Base-by-base conservation (phyloP, 2,888 invertebrate genomes). In the Xylophagus ater region DNA sequence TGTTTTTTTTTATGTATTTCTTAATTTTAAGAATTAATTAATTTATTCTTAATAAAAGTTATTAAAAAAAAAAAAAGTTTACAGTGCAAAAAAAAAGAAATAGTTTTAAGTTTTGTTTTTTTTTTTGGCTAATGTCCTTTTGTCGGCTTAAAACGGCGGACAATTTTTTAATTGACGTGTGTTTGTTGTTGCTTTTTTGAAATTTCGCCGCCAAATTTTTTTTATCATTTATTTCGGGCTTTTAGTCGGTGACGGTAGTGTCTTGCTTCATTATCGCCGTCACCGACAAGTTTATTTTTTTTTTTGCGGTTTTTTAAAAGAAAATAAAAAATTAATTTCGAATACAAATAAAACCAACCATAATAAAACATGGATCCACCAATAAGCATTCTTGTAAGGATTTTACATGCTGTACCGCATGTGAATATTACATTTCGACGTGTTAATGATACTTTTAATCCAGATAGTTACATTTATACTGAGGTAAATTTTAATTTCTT, bases 381-480 rank as follows among this genome's bases (percentile, higher is more conserved):
- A 69, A 81, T n/a, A n/a, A n/a, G 86, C 67, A 76, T 78, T 61
- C 75, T 90, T 65, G 85, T 88, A 62, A 74, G 78, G 67, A 76
- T 87, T 70, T 80, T 92, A 67, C 90, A 92, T 69, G 73, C 78
- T 58, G 73, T 92, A 69, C 92, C 92, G 52, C 92, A 92, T 70
- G 74, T 90, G 66, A 89, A 92, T 68, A 84, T 89, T 59, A 81
- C 84, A 55, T 78, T 90, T 60, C 83, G 85, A 60, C 74, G 77
- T 56, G 87, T 90, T 68, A 89, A 92, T 70, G 83, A 81, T 62
- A 87, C 88, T 51, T 93, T 93, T 69, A 82, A 87, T 63, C 89
- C 88, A 43, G 77, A 82, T 58, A 87, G 86, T 56, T 81, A 84
- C 55, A 76, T 85, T 56, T 93, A 93, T 69, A 73, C 87, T 52